Evolutionary conservation across 2,888 invertebrate genomes (phyloP), one percentile per base, ranked within the genome.

Genomic region (Exephanes ischioxanthus): DNA sequence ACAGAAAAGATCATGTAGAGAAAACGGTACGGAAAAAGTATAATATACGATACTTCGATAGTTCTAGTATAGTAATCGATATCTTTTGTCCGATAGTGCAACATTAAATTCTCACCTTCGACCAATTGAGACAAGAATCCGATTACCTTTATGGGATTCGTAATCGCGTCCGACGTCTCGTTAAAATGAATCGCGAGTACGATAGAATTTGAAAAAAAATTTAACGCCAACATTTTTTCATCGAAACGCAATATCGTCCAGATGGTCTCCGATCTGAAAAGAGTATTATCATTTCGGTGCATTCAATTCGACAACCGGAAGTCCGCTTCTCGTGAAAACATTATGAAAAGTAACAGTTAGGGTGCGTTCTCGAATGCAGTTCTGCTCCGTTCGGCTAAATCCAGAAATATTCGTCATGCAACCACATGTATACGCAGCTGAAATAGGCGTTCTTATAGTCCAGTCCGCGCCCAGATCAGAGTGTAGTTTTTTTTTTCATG

Each of bases 171-270:
- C 48, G 87, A 76, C 2, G 45, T 45, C 76, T 86, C 78, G 53
- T 89, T 86, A n/a, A 90, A 86, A 73, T 76, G 85, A 82, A 91
- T 78, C 22, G 86, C 80, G 41, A 91, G 41, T 67, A 92, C 87
- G 48, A 93, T 81, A 14, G 92, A 91, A 76, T 87, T 89, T 7
- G 90, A 88, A 68, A 93, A 91, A 73, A 91, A 93, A 84, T 89
- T 88, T n/a, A 90, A 78, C 51, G 86, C 83, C 51, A 92, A 75
- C 3, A 88, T 71, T 78, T 88, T 88, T 66, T 80, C 86, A 22
- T 89, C 84, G 7, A 89, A 16, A 73, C 86, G 41, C 82, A 84
- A 80, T 79, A 91, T 79, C 6, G 87, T 76, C 92, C 92, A 93
- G 80, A 92, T 92, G 63, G 90, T 89, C 19, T 91, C 86, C 16